Base-by-base conservation (phyloP, 37 sponge, comb jelly and placozoan genomes). In the Haliclona indistincta region DNA sequence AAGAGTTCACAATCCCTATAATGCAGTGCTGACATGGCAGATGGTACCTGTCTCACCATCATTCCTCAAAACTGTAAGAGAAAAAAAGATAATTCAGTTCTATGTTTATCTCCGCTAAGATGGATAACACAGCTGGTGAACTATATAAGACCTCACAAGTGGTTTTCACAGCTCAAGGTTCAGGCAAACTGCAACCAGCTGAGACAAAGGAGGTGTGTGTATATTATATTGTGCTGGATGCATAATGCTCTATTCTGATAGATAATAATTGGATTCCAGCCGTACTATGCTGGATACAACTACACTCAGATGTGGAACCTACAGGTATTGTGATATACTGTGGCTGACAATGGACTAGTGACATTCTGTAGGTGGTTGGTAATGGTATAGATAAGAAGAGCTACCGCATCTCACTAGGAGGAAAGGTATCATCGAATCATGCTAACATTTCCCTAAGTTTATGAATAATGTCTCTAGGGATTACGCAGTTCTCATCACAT, bases 271-370 rank as follows among this genome's bases (percentile, higher is more conserved):
- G 63, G 41, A 8, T 87, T 87, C 56, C 81, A 76, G 39, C 88
- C 88, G 25, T 49, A 64, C 20, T 43, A 70, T 61, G 39, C n/a
- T 0, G 88, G 88, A 7, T 64, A 47, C n/a, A n/a, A n/a, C 3
- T 87, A 68, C 75, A 66, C 75, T 19, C 88, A 87, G 77, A 64
- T 70, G 45, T 87, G 88, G 88, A 70, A 75, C 35, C 56, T 87
- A 2, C 36, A 55, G 67, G 73, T 85, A 32, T 2, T 23, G 8
- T 34, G 8, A 5, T 55, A 32, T 34, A 66, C 15, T 61, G 63
- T n/a, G 28, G 10, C 63, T 61, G 15, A 10, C 28, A 13, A 10
- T n/a, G 35, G 67, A 39, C 20, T 64, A 32, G 22, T 5, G 22
- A 7, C 20, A 36, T 64, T 33, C 6, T 2, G 6, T 64, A 13